Evolutionary conservation across 2,888 invertebrate genomes (phyloP).

Genomic region (Torymus tubicola): DNA sequence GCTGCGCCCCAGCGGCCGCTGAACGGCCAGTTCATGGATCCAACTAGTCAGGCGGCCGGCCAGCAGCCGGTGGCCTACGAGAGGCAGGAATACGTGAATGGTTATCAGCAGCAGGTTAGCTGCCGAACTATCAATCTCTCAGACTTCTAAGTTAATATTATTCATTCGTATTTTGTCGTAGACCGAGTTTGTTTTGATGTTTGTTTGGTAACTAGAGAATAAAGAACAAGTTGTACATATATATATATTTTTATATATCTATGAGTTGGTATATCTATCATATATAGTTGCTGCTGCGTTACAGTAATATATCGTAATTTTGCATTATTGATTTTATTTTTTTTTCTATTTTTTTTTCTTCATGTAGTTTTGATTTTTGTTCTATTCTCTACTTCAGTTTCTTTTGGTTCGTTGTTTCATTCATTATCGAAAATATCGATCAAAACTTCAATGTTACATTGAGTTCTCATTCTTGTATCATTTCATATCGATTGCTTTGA

Average conservation of each 20-base stretch:
- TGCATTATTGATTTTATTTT: constrained; percentile 6
- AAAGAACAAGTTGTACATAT: constrained; percentile 16
- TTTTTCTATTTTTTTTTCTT: constrained; percentile 22
- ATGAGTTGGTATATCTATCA: no score
- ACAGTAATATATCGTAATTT: constrained; percentile 29
- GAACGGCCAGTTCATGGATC: constrained; percentile 76
- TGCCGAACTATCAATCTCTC: constrained; percentile 60
- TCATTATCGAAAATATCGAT: background rate
- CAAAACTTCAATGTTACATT: background rate
- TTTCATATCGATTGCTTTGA: background rate
- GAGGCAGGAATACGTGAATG: constrained; percentile 77
- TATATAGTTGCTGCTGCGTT: background rate
- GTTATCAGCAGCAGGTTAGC: constrained; percentile 76
- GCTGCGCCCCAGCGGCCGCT: constrained; percentile 67
- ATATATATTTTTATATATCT: constrained; percentile 2
- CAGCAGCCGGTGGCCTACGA: constrained; percentile 73
- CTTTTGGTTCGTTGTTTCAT: background rate
- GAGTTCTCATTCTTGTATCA: background rate
- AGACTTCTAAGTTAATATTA: constrained; percentile 61
- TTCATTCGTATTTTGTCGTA: constrained; percentile 61
- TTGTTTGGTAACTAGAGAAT: constrained; percentile 52
- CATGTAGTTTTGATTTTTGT: constrained; percentile 12
- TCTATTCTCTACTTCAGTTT: constrained; percentile 24
- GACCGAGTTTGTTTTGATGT: constrained; percentile 51
- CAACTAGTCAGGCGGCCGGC: constrained; percentile 71